A percentile compares a stretch with the other conserved stretches of the same genome.
Conservation (phyloP, 1,140 invertebrate genomes). For the Hylaeus volcanicus region DNA sequence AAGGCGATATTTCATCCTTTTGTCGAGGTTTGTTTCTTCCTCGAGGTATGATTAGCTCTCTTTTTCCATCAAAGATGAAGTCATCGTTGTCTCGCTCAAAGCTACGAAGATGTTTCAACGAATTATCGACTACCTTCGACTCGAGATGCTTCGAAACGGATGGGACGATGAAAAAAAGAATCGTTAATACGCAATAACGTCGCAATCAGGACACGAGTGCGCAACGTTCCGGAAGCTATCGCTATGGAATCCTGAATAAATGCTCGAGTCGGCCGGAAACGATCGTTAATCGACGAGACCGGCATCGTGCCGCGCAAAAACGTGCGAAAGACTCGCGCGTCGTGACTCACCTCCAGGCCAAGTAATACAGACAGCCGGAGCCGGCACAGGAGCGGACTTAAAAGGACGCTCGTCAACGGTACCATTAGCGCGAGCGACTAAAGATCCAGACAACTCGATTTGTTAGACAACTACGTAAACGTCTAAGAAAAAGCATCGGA, state of each 20-base stretch:
- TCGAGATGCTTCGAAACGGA: too few relatives aligned
- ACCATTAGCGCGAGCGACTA: conserved; percentile 19
- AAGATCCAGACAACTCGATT: not conserved
- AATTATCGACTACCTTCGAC: too few relatives aligned
- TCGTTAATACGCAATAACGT: conserved; percentile 8
- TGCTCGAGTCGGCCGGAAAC: conserved; percentile 62
- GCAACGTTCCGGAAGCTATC: conserved; percentile 19
- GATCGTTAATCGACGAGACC: conserved; percentile 70
- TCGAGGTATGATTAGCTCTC: not conserved
- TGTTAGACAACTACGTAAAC: too few relatives aligned
- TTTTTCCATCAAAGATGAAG: not conserved
- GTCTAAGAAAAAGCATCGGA: too few relatives aligned
- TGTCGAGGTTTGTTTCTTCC: too few relatives aligned
- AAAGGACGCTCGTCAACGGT: conserved; percentile 21
- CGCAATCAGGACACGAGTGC: conserved; percentile 15
- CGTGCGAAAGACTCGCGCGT: conserved; percentile 70
- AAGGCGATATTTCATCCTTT: too few relatives aligned
- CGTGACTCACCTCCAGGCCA: conserved; percentile 64
- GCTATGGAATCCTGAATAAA: conserved; percentile 22
- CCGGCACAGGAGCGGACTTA: conserved; percentile 39
- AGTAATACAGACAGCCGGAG: conserved; percentile 56
- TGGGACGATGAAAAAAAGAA: too few relatives aligned
- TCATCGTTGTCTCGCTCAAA: not conserved
- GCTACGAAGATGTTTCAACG: too few relatives aligned
- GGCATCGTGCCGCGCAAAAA: conserved; percentile 66